Base-by-base conservation (phyloP, 2,888 invertebrate genomes). In the Apamea anceps region DNA sequence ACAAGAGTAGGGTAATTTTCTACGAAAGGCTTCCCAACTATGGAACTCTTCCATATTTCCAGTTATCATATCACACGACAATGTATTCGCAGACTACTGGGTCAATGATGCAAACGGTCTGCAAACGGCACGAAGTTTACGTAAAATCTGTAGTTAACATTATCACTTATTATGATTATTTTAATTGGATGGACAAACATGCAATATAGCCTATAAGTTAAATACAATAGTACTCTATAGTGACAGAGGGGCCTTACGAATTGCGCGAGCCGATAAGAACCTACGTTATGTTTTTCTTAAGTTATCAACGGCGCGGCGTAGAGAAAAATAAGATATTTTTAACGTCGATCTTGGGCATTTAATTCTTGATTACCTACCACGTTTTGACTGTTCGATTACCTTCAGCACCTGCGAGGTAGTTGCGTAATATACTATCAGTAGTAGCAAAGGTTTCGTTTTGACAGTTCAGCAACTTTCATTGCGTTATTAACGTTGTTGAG, bases 141-240 rank as follows among this genome's bases (percentile, higher is more conserved):
- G 77, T 81, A 72, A 75, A 81, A 85, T 81, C 72, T 57, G n/a
- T 65, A 54, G 48, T n/a, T 68, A 74, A 81, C 48, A 75, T 85
- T 81, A 85, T 85, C 85, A 73, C 48, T 66, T 77, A 73, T 78
- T 78, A 67, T 81, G 77, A 85, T 84, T 84, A 84, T 84, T 84
- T 85, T 84, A 84, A 84, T 84, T 85, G 85, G 81, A 48, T 81
- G 85, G 51, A 68, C 72, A 77, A 65, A 85, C 72, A 85, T 85
- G 84, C 81, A 81, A 85, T 81, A 72, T 67, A 60, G 81, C 37
- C 67, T 80, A 51, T 84, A 84, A 60, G 51, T 84, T 77, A 63
- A 84, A 60, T 68, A 85, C 85, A 84, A 75, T 75, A 77, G 67
- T 77, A 70, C 45, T 62, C 54, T 45, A 48, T 74, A 81, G 74